Evolutionary conservation across 1,140 invertebrate genomes (phyloP), one percentile per base, ranked within the genome.

Genomic region (Penaeus chinensis): DNA sequence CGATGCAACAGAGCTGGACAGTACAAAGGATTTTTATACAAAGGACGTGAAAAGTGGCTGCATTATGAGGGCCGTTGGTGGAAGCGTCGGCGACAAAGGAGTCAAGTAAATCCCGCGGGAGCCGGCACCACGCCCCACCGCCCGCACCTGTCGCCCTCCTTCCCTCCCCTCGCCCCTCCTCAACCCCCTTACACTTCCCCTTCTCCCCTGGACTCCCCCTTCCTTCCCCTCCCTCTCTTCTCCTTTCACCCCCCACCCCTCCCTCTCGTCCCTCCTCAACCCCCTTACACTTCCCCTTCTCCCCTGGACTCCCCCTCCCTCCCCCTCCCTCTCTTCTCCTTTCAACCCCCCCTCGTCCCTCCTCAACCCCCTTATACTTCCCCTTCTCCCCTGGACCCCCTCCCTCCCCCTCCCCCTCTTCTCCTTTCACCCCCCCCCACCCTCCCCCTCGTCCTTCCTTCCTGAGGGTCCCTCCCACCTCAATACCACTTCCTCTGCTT

Each of bases 391-490:
- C 18, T 32, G 10, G 22, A 10, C 66, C 5, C 66, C 27, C 66
- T 11, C 66, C 2, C 66, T 5, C 76, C 22, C 11, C 27, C 16
- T 32, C 42, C 8, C 3, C 18, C 71, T 32, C 24, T 32, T 32
- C 16, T 76, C 42, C 74, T 32, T 32, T 16, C 27, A 37, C 16
- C 22, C 74, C 37, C 32, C 54, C 32, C 16, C 37, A 20, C 65
- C 20, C 22, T 22, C 37, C 32, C 42, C 5, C 54, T 27, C 79
- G 8, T 24, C 61, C 79, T 20, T 20, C 27, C 54, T 32, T 19
- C 62, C 18, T 82, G 80, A 82, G 63, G 63, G 66, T 82, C 66
- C 80, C 37, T 63, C 27, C 4, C 22, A 10, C 80, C 24, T 65
- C 80, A 47, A 22, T 8, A 13, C 54, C 63, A 27, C 61, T 24